Evolutionary conservation across 2,797 vertebrate genomes (phyloP).

Genomic region (Sorex maritimensis): DNA sequence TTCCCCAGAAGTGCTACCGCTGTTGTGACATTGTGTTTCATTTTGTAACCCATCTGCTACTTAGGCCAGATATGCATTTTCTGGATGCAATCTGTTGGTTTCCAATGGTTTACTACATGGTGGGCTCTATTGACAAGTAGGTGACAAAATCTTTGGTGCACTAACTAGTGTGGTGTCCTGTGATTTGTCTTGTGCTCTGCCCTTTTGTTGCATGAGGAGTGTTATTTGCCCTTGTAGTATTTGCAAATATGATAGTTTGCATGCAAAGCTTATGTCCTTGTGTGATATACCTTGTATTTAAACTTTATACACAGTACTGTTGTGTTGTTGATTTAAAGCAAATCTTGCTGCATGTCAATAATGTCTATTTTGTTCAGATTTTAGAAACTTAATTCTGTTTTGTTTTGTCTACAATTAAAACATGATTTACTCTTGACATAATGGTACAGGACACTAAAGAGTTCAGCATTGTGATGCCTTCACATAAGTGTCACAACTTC

Average conservation of each 20-base stretch:
- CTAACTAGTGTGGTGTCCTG: constrained; percentile 87
- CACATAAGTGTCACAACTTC: neutral
- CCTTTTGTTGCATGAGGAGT: constrained; percentile 87
- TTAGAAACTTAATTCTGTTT: constrained; percentile 37
- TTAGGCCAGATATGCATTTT: constrained; percentile 96
- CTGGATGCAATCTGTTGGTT: constrained; percentile 97
- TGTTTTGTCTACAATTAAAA: neutral
- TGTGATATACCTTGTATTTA: constrained; percentile 54
- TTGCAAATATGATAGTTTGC: constrained; percentile 78
- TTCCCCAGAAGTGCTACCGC: constrained; percentile 84
- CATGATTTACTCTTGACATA: neutral
- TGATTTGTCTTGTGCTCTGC: constrained; percentile 88
- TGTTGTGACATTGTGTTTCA: constrained; percentile 91
- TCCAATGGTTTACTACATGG: constrained; percentile 97
- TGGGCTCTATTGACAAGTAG: constrained; percentile 97
- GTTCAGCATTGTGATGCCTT: neutral
- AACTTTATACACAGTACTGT: constrained; percentile 48
- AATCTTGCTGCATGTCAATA: constrained; percentile 71
- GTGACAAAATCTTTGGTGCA: constrained; percentile 89
- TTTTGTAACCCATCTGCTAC: constrained; percentile 92
- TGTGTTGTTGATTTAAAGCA: neutral
- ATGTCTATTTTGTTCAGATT: constrained; percentile 44
- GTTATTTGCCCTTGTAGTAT: constrained; percentile 65
- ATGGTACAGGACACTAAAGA: neutral
- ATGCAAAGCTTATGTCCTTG: constrained; percentile 83